Evolutionary conservation across 2,113 vertebrate species (phyloP), one percentile per base, ranked within the genome.

Genomic region (Neogobius melanostomus): DNA sequence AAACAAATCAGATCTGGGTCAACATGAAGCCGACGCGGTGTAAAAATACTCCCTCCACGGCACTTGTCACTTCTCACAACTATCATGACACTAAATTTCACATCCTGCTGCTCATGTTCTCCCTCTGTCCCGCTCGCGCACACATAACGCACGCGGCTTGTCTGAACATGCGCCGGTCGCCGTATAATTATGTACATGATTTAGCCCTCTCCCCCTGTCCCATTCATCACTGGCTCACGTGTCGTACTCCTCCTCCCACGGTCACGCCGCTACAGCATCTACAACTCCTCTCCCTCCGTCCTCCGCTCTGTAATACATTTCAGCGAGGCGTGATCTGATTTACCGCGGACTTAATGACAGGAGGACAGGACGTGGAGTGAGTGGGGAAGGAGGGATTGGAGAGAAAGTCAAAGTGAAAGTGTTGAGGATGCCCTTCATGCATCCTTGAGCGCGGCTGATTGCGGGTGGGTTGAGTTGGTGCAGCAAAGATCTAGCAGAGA

Each of bases 321-420:
- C 71, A 77, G 42, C 64, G 65, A 77, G 81, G 67, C 68, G 21
- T 87, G 86, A 84, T 87, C 78, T 84, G 87, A 89, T 89, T 90
- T 86, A 82, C 54, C 66, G 80, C 6, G 14, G 72, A 77, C 64
- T 77, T 86, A 74, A 87, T 86, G 84, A 80, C 80, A 54, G 1
- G 53, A 52, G n/a, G 6, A 74, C 47, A 7, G 11, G 47, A 43
- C 12, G 36, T 44, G 49, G 46, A 21, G 66, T 69, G 21, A 42
- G 67, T 54, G 43, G 74, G 76, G 69, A 63, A 71, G 67, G 60
- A 71, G 46, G 67, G 73, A 59, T 53, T 21, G 16, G 76, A 66
- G 56, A 78, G 72, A 68, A 59, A 64, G 21, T 28, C 65, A 69
- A 56, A 80, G 11, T 53, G 44, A 78, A 48, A 28, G 69, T 51